Base-by-base conservation (phyloP, 2,888 invertebrate genomes). In the Pegoplata infirma region DNA sequence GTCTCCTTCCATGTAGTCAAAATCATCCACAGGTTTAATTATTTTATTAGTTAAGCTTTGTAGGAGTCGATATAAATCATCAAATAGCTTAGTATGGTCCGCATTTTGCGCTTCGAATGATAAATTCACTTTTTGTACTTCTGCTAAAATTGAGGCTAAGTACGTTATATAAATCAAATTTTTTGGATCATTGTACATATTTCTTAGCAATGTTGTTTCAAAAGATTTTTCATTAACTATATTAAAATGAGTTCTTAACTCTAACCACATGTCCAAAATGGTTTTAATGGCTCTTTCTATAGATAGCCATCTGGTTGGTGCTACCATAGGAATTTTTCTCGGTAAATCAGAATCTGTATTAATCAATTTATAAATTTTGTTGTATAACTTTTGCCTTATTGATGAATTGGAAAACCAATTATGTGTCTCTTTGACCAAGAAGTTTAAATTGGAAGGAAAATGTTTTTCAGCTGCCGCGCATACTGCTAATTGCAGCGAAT, bases 1-100 rank as follows among this genome's bases (percentile, higher is more conserved):
- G 46, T 67, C 46, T 5, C 47, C 46, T 67, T 67, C 46, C 6
- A 67, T 28, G 46, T 67, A 67, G 47, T 67, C 47, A 40, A 58
- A 58, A 36, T 58, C 17, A 6, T 36, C 10, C 14, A 5, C n/a
- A 4, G 17, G 58, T 4, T 36, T 12, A 17, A 58, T 36, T 10
- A 36, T 36, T 36, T 16, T 58, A 21, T 58, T 40, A 7, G 32
- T 14, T 21, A 58, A 58, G 14, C 36, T 58, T 58, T 58, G 8
- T 14, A 58, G 19, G 7, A 58, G 21, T 36, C 17, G 10, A 40
- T 36, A 58, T n/a, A 58, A 58, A 58, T 58, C 58, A 10, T 58
- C 7, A n/a, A 46, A 59, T 28, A 40, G 36, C 40, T 59, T 40
- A 5, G 14, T 25, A 44, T 59, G 59, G 14, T 59, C 59, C 1